Evolutionary conservation across 2,113 vertebrate genomes (phyloP).

Genomic region (Mystacornis crossleyi): DNA sequence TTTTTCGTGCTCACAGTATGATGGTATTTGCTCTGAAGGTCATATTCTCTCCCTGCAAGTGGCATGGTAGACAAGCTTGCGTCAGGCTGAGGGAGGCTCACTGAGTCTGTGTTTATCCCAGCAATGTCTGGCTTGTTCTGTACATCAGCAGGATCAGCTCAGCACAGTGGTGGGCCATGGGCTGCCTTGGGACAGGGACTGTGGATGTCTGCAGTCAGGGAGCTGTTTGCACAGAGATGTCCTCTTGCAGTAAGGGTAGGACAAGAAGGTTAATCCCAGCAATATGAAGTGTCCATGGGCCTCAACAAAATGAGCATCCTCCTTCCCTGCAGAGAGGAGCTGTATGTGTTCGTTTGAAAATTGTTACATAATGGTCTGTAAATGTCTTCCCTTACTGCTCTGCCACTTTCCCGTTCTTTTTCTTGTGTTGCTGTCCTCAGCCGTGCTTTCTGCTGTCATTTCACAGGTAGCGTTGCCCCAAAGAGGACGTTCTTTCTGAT

Average conservation of each 20-base stretch:
- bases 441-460: not conserved
- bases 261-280: not conserved
- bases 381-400: not conserved
- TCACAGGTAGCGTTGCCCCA: not conserved
- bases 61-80: not conserved
- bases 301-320: not conserved
- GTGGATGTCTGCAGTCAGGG: not conserved
- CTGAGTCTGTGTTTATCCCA: not conserved
- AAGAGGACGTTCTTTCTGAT: accelerated
- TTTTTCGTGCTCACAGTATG: not conserved
- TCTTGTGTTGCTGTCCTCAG: not conserved
- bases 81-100: not conserved
- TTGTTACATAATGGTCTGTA: not conserved
- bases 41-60: not conserved
- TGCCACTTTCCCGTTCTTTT: not conserved
- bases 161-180: not conserved
- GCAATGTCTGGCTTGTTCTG: not conserved
- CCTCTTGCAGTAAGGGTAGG: not conserved
- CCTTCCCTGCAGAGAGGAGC: not conserved
- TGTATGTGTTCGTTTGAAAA: not conserved
- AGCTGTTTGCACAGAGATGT: not conserved
- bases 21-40: not conserved
- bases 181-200: not conserved
- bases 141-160: not conserved
- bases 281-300: not conserved